A percentile compares a stretch with the other conserved stretches of the same genome.
Evolutionary conservation across 37 sponge, comb jelly and placozoan species (phyloP).

Genomic region (Bolinopsis microptera): DNA sequence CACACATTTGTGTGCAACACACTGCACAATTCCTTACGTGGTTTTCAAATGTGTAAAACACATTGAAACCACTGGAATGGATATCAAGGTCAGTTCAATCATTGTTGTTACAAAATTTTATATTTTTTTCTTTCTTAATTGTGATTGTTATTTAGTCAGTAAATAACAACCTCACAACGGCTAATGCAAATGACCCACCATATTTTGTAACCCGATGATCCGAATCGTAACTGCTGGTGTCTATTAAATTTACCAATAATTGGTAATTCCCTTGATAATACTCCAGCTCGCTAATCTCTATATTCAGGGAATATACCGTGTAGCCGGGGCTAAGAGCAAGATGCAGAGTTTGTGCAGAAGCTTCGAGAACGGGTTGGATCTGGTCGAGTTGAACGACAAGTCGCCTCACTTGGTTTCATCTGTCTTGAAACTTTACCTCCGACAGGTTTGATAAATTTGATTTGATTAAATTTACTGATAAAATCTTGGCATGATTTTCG

Average conservation of each 20-base stretch:
- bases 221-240: too few species aligned
- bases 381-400: conserved; percentile 48
- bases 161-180: too few species aligned
- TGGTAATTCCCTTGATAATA: background rate
- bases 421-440: conserved; percentile 51
- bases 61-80: conserved; percentile 18
- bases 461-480: background rate
- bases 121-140: too few species aligned
- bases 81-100: conserved; percentile 44
- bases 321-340: conserved; percentile 59
- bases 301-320: conserved; percentile 37
- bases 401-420: conserved; percentile 52
- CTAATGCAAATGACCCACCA: too few species aligned
- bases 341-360: conserved; percentile 57
- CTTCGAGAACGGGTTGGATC: conserved; percentile 55
- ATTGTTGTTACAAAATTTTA: too few species aligned
- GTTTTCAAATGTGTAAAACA: conserved; percentile 53
- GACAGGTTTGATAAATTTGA: conserved; percentile 14
- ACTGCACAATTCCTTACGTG: conserved; percentile 53
- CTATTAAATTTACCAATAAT: background rate
- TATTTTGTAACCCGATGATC: too few species aligned
- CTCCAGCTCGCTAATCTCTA: background rate
- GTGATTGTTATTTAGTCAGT: too few species aligned
- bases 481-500: background rate
- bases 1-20: conserved; percentile 55